Evolutionary conservation across 1,140 invertebrate species (phyloP).

Genomic region (Daktulosphaira vitifoliae): DNA sequence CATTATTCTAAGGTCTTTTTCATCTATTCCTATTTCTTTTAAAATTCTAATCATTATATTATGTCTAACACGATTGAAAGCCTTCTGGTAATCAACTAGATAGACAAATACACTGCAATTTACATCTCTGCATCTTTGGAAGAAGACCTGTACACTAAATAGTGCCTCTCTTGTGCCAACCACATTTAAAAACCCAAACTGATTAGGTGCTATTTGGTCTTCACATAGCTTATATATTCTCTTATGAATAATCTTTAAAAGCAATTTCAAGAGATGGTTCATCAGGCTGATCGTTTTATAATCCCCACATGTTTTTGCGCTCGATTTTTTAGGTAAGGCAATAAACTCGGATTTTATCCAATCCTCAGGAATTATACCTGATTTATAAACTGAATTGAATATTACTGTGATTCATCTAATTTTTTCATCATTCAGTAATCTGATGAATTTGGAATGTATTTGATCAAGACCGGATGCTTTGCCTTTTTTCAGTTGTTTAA

Average conservation of each 20-base stretch:
- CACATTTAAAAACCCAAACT: slow-evolving; percentile 37
- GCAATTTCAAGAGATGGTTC: slow-evolving; percentile 13
- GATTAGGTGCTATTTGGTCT: slow-evolving; percentile 23
- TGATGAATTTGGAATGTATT: slow-evolving; percentile 28
- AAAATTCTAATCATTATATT: slow-evolving; percentile 33
- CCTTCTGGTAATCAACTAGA: slow-evolving; percentile 38
- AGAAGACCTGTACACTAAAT: slow-evolving; percentile 35
- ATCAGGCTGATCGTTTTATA: slow-evolving; percentile 14
- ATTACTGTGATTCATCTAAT: slow-evolving; percentile 13
- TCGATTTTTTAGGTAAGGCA: slow-evolving; percentile 19
- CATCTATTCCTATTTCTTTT: slow-evolving; percentile 33
- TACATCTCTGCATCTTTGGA: slow-evolving; percentile 35
- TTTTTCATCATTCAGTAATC: slow-evolving; percentile 29
- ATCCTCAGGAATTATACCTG: slow-evolving; percentile 33
- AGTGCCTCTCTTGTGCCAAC: slow-evolving; percentile 37
- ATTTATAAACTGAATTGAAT: slow-evolving; percentile 34
- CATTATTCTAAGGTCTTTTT: slow-evolving; percentile 35
- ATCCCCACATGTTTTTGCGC: slow-evolving; percentile 11
- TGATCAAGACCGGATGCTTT: neutral
- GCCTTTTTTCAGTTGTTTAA: too few relatives aligned
- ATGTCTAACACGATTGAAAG: slow-evolving; percentile 36
- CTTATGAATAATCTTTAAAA: slow-evolving; percentile 34
- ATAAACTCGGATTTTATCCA: slow-evolving; percentile 34
- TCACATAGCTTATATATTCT: slow-evolving; percentile 33
- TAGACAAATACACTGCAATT: slow-evolving; percentile 35